phyloP scores from a whole-genome alignment of 2,888 invertebrate species.

The Myopa testacea region DNA sequence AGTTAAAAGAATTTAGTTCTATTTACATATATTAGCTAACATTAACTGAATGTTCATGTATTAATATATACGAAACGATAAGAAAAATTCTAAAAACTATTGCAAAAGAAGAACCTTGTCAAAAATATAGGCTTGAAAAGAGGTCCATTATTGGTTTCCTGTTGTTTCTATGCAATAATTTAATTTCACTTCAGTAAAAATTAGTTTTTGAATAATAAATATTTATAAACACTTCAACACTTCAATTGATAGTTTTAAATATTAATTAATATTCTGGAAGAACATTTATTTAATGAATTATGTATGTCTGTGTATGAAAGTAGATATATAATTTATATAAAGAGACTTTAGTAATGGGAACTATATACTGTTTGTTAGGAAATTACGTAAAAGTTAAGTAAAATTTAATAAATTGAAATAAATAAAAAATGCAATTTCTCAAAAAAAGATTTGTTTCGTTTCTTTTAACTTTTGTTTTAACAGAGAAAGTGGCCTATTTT shows the following conservation, averaged over 20 bases:
- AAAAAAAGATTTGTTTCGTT: background rate
- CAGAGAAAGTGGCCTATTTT: too few relatives aligned
- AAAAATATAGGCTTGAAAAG: conserved; percentile 33
- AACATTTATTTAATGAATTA: conserved; percentile 4
- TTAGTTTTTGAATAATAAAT: background rate
- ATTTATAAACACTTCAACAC: too few relatives aligned
- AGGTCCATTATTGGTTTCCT: background rate
- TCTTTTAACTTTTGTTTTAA: background rate
- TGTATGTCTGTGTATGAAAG: background rate
- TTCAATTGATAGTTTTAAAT: too few relatives aligned
- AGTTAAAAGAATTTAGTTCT: conserved; percentile 35
- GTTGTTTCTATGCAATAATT: conserved; percentile 11
- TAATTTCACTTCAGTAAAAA: conserved; percentile 9
- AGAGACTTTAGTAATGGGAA: too few relatives aligned
- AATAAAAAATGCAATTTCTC: conserved; percentile 52
- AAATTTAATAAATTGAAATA: conserved; percentile 36
- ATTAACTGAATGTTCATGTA: background rate
- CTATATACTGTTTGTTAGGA: too few relatives aligned
- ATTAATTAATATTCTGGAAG: conserved; percentile 7
- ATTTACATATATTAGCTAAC: conserved; percentile 21
- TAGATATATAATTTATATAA: conserved; percentile 21
- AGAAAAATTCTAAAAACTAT: background rate
- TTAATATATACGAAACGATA: too few relatives aligned
- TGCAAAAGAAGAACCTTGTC: background rate
- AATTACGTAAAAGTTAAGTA: conserved; percentile 17